Conservation (phyloP, 2,888 invertebrate species). For the Diarsia rubi region DNA sequence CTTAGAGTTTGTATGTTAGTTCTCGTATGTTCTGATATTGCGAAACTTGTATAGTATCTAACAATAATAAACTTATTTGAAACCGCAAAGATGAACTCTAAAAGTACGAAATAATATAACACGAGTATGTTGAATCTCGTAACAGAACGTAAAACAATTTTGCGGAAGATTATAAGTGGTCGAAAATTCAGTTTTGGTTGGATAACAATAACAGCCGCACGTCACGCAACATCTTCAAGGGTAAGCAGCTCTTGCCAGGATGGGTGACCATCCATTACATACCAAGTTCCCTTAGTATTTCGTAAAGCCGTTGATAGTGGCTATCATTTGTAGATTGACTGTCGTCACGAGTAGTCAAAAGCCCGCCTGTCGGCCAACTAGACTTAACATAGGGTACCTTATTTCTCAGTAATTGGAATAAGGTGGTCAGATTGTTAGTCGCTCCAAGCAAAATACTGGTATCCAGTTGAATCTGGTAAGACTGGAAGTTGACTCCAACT, state of each 20-base stretch:
- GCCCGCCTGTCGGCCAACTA: not conserved
- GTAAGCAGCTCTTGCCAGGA: not conserved
- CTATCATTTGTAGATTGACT: not conserved
- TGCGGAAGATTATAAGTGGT: not conserved
- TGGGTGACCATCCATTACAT: not conserved
- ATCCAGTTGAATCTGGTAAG: not conserved
- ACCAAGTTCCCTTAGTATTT: not conserved
- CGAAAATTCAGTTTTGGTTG: not conserved
- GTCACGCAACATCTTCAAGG: not conserved
- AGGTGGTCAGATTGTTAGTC: not conserved
- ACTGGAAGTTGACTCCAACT: not conserved
- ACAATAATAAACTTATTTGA: not conserved
- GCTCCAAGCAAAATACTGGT: not conserved
- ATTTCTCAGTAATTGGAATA: not conserved
- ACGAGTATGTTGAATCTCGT: not conserved
- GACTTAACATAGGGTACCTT: not conserved
- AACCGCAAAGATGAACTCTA: not conserved
- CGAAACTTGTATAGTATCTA: conserved; percentile 2
- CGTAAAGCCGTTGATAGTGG: not conserved
- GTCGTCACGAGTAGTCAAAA: not conserved
- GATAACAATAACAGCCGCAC: not conserved
- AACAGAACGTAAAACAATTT: not conserved
- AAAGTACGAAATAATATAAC: not conserved
- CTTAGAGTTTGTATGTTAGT: not conserved
- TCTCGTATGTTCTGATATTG: not conserved